These are phyloP conservation scores for Caenorhabditis briggsae DNA, from an alignment of 1,140 invertebrate species.

Conservation along the genomic window DNA sequence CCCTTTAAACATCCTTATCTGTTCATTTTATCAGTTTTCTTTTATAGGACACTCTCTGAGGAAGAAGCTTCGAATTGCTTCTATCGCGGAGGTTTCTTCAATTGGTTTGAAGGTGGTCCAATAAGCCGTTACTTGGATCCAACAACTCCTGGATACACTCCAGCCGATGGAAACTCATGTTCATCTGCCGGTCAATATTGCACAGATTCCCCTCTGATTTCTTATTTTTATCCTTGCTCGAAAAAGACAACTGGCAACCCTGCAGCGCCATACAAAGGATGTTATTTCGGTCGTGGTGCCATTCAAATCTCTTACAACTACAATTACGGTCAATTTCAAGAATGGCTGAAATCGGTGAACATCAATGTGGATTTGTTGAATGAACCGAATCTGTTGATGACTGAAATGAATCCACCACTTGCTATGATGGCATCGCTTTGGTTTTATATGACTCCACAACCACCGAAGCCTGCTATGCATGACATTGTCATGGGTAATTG, in stretches of 20 bases:
- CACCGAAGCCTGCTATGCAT: slow-evolving; percentile 77
- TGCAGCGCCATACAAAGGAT: slow-evolving; percentile 71
- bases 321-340: slow-evolving; percentile 76
- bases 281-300: slow-evolving; percentile 76
- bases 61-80: slow-evolving; percentile 73
- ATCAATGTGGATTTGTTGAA: slow-evolving; percentile 74
- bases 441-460: slow-evolving; percentile 78
- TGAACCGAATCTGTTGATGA: slow-evolving; percentile 75
- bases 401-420: slow-evolving; percentile 75
- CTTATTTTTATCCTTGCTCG: slow-evolving; percentile 70
- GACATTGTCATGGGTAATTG: slow-evolving; percentile 74
- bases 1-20: too few species aligned
- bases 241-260: slow-evolving; percentile 70
- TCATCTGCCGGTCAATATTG: slow-evolving; percentile 66
- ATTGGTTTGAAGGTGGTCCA: slow-evolving; percentile 77
- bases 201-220: slow-evolving; percentile 64
- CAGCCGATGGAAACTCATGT: slow-evolving; percentile 57
- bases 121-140: slow-evolving; percentile 70
- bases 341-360: slow-evolving; percentile 67
- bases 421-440: slow-evolving; percentile 76
- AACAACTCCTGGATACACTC: slow-evolving; percentile 53
- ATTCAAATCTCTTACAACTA: slow-evolving; percentile 76
- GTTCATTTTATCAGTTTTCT: neutral
- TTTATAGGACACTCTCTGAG: neutral
- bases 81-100: slow-evolving; percentile 76